phyloP scores from a whole-genome alignment of 2,888 invertebrate genomes.

The Caenorhabditis imperialis region DNA sequence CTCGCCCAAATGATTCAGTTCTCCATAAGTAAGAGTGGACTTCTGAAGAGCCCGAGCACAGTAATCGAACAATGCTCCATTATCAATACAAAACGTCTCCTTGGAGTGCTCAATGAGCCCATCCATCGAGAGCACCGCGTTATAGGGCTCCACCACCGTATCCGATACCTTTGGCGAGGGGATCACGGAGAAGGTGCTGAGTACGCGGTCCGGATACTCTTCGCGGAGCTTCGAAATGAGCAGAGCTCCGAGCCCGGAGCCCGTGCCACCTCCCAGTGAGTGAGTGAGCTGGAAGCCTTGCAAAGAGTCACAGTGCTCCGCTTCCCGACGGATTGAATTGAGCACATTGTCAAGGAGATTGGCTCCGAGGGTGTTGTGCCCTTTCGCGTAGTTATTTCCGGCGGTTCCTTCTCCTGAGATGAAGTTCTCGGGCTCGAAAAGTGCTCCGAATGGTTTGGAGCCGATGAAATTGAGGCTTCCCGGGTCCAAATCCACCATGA shows the following conservation, averaged over 20 bases:
- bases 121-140: constrained; percentile 81
- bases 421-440: constrained; percentile 94
- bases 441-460: constrained; percentile 91
- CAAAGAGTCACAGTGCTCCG: constrained; percentile 91
- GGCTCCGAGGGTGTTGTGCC: constrained; percentile 92
- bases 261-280: constrained; percentile 90
- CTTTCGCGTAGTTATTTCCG: constrained; percentile 80
- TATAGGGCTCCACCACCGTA: constrained; percentile 85
- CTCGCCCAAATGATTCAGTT: constrained; percentile 89
- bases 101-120: constrained; percentile 79
- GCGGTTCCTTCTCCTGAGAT: constrained; percentile 84
- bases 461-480: constrained; percentile 98
- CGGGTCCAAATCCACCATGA: constrained; percentile 94
- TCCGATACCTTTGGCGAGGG: constrained; percentile 85
- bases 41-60: constrained; percentile 82
- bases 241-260: constrained; percentile 90
- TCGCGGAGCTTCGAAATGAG: constrained; percentile 96
- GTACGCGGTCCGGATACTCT: constrained; percentile 97
- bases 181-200: constrained; percentile 96
- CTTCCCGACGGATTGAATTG: constrained; percentile 84
- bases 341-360: constrained; percentile 82
- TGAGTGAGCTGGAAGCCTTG: constrained; percentile 90
- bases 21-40: constrained; percentile 88
- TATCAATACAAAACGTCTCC: constrained; percentile 81
- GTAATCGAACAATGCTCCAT: constrained; percentile 81